Percentiles rank a stretch among this genome's conserved stretches.
Conservation (phyloP, 1,140 invertebrate species). For the Ctenoplectra terminalis region DNA sequence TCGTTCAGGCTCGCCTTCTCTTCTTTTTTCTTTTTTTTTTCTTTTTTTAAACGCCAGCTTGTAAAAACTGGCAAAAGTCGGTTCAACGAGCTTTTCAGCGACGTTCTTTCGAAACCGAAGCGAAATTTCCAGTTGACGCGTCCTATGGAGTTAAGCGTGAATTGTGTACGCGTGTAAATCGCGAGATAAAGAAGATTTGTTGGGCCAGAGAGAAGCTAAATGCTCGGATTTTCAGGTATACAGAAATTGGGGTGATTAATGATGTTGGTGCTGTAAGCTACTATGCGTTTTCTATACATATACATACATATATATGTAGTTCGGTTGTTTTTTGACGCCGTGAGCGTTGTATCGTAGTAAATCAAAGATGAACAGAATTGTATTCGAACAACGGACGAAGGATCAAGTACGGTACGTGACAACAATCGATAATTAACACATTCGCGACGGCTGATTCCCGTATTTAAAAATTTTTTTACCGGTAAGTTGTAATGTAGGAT, state of each 20-base stretch:
- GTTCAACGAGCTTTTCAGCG: background rate
- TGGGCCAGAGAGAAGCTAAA: background rate
- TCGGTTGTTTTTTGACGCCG: no score
- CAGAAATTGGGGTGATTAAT: background rate
- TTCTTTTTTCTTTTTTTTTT: background rate
- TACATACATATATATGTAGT: no score
- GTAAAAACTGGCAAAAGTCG: background rate
- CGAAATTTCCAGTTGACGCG: background rate
- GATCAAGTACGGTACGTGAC: no score
- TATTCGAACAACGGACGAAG: no score
- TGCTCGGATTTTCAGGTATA: background rate
- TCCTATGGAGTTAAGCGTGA: background rate
- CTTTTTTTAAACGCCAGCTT: conserved; percentile 11
- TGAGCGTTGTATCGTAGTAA: no score
- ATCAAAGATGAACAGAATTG: no score
- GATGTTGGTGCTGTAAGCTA: background rate
- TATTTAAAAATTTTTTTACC: no score
- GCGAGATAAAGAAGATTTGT: background rate
- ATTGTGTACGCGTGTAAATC: background rate
- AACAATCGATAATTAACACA: no score
- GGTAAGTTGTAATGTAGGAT: no score
- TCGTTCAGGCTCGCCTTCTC: background rate
- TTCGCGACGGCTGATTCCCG: no score
- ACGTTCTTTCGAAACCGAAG: background rate
- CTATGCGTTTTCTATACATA: background rate